Evolutionary conservation across 2,113 vertebrate species (phyloP), one percentile per base, ranked within the genome.

Genomic region (Halichoeres trimaculatus): DNA sequence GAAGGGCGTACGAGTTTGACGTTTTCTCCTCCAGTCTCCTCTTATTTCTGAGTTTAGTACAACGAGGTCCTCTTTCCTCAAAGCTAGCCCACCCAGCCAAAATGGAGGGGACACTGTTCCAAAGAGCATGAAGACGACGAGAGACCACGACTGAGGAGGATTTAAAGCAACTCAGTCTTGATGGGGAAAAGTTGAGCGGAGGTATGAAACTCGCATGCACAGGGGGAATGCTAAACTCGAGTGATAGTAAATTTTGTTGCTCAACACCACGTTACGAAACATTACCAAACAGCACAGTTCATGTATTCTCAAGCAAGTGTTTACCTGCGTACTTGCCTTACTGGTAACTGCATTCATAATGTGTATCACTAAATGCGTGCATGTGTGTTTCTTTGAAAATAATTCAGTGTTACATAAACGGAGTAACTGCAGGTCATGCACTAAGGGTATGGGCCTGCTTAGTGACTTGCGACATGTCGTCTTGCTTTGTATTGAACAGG

Each of bases 171-270:
- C 70, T 89, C 77, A 17, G 75, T 80, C 57, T 89, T 84, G 71
- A 90, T 86, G 90, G 91, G 78, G 88, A 89, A 93, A 93, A 94
- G 93, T 94, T 94, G 80, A 87, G 85, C 74, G 66, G 77, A 93
- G 93, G 93, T 91, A 92, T 71, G 90, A 86, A 89, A 91, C 66
- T 89, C 80, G 65, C 82, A 65, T 72, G 68, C 78, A 85, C 67
- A 58, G 77, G 56, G 74, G 86, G 70, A 91, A 88, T 81, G 83
- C 59, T 65, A 54, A 64, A 81, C 47, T 58, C 43, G 50, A 70
- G 41, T 78, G 68, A 4, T 53, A 62, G 41, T 59, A 13, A 58
- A 60, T 56, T 62, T 5, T 57, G n/a, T 50, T 55, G 45, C 52
- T 19, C 35, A 34, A 48, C 26, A 74, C 4, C 63, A 16, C 35